These are phyloP conservation scores for Odontomachus brunneus DNA, from an alignment of 1,140 invertebrate genomes.

Conservation along the genomic window DNA sequence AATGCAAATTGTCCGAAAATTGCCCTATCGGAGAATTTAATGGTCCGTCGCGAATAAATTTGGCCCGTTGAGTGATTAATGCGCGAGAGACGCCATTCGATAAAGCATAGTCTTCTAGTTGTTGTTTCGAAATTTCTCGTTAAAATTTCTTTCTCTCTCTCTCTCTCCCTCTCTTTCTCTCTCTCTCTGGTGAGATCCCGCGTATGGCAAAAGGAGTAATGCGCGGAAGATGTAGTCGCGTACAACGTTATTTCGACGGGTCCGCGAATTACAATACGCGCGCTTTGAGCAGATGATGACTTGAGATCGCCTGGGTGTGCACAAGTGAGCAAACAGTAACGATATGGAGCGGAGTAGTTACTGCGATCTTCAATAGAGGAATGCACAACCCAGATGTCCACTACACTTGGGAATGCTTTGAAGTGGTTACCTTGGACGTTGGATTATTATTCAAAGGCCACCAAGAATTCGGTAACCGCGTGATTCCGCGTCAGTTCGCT, in stretches of 20 bases:
- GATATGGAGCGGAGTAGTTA: conserved; percentile 18
- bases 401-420: conserved; percentile 35
- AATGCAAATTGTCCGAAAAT: conserved; percentile 18
- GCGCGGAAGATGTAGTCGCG: too few relatives aligned
- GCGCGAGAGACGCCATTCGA: neutral
- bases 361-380: conserved; percentile 48
- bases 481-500: conserved; percentile 12
- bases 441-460: conserved; percentile 55
- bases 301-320: conserved; percentile 18
- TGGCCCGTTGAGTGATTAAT: neutral
- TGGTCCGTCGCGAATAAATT: neutral
- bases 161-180: too few relatives aligned
- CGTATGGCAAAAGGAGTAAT: too few relatives aligned
- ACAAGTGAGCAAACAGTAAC: conserved; percentile 35
- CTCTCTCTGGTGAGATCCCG: too few relatives aligned
- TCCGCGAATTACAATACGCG: neutral
- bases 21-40: neutral
- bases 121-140: too few relatives aligned
- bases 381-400: conserved; percentile 47
- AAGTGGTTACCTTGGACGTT: conserved; percentile 43
- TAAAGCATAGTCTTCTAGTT: too few relatives aligned
- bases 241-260: neutral
- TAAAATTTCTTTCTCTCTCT: too few relatives aligned
- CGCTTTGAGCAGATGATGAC: conserved; percentile 25
- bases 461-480: conserved; percentile 26